Base-by-base conservation (phyloP, 2,113 vertebrate species). In the Orthonyx spaldingii region DNA sequence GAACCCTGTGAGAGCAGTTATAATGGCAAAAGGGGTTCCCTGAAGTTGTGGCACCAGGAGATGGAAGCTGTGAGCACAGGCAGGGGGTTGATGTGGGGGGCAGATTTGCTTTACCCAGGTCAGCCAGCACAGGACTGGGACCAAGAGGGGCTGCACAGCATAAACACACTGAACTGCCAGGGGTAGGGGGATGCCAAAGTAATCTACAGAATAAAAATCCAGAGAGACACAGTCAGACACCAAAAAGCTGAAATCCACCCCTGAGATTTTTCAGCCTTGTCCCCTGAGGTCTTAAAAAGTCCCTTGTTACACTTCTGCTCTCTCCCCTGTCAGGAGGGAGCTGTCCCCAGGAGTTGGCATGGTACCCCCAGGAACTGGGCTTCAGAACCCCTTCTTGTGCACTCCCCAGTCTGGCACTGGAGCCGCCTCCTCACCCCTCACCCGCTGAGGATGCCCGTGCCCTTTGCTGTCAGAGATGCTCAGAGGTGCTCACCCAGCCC, bases 381-480 rank as follows among this genome's bases (percentile, higher is more conserved):
- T 46, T 41, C 46, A 64, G 57, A 35, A 44, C 14, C 59, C 16
- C 24, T 80, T 59, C 53, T 39, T 57, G 59, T 47, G 50, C 1
- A 2, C 50, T 61, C 46, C 60, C 70, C 75, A 39, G 14, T 60
- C 18, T 42, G 70, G 63, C 3, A 2, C 26, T 11, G 53, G 49
- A 77, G 56, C 26, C 1, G 0, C 37, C 55, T 60, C 33, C 10
- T 50, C 5, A 1, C 65, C 57, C 52, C 1, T 2, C 1, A 15
- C 3, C 5, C 21, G 32, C 7, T 3, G 26, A 42, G 10, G 30
- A 28, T 30, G 10, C 21, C 53, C 0, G 0, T 30, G 35, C 66
- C 55, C 49, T 83, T 14, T 57, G 42, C 50, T 74, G 47, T 28
- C 74, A 66, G 79, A 60, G 49, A 13, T 55, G 46, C 89, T 72